Percentiles rank a stretch among this genome's conserved stretches.
Evolutionary conservation across 2,888 invertebrate genomes (phyloP).

Genomic region (Pachliopta kotzebuea): DNA sequence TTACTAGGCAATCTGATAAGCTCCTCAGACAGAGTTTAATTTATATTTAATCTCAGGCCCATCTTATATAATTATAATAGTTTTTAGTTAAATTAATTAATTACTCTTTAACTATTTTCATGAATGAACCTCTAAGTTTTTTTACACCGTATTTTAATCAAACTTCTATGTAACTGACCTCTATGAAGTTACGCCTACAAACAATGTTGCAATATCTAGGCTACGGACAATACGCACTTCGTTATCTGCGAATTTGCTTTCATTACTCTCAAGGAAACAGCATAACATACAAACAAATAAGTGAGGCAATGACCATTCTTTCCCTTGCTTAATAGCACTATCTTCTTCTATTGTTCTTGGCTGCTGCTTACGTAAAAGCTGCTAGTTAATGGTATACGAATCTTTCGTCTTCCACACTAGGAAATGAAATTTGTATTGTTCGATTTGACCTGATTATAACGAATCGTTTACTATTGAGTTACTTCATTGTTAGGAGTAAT

Average conservation of each 20-base stretch:
- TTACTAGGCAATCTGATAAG: too few relatives aligned
- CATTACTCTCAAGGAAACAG: slow-evolving; percentile 60
- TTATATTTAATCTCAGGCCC: too few relatives aligned
- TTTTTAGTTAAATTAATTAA: too few relatives aligned
- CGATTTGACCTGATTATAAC: slow-evolving; percentile 41
- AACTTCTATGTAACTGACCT: not conserved
- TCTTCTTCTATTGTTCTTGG: slow-evolving; percentile 69
- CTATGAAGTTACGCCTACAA: slow-evolving; percentile 2
- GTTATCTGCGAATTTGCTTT: slow-evolving; percentile 58
- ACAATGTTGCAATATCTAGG: slow-evolving; percentile 30
- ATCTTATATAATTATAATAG: too few relatives aligned
- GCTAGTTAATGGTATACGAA: slow-evolving; percentile 68
- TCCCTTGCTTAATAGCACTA: slow-evolving; percentile 64
- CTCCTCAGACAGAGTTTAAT: too few relatives aligned
- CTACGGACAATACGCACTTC: slow-evolving; percentile 50
- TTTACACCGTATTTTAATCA: slow-evolving; percentile 1
- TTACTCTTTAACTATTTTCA: too few relatives aligned
- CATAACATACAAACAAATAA: slow-evolving; percentile 60
- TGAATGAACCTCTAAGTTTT: not conserved
- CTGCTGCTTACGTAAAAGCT: slow-evolving; percentile 63
- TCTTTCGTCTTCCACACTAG: slow-evolving; percentile 58
- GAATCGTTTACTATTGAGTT: slow-evolving; percentile 28
- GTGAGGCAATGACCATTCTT: slow-evolving; percentile 74
- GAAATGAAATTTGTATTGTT: slow-evolving; percentile 65
- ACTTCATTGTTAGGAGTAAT: too few relatives aligned